Base-by-base conservation (phyloP, 1,140 invertebrate species). In the Chrysopa pallens region DNA sequence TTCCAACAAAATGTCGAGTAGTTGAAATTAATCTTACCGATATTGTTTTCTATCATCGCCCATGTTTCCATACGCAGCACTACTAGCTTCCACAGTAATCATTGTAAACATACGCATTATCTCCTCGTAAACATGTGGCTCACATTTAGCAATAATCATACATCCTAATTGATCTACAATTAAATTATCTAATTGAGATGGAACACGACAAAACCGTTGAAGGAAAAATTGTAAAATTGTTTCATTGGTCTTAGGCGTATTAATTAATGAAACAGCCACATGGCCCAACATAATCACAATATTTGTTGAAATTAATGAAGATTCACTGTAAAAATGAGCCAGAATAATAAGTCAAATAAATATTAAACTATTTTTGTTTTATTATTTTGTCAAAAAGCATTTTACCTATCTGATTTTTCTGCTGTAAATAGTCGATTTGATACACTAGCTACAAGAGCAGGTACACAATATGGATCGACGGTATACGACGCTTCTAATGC, bases 61-160 rank as follows among this genome's bases (percentile, higher is more conserved):
- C 11, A 46, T 29, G 42, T 49, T 52, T 36, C 76, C 78, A 55
- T 96, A 96, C 0, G 89, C 77, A n/a, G 81, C 72, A 48, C 83
- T 87, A 48, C 88, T 89, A 1, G 90, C 89, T 54, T 94, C 87
- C 2, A 96, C 76, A 1, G 92, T 91, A 40, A 97, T 91, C 53
- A 84, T 80, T 1, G 86, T 92, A 66, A 97, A 97, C 84, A 96
- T 93, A 53, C 87, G 80, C 89, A 98, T 94, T 29, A 98, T 90
- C 57, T 93, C 89, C 49, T 93, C 87, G 55, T 92, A 90, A 9
- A 96, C 81, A 36, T 78, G 70, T 8, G 71, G 68, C 42, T 87
- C 81, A 49, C 83, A 85, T 53, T 88, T 80, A 4, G 87, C 85
- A 36, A 98, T 89, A 39, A 96, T 84, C 80, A 98, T 96, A 56